phyloP scores from a whole-genome alignment of 2,113 vertebrate genomes.

The Uropsilus gracilis region DNA sequence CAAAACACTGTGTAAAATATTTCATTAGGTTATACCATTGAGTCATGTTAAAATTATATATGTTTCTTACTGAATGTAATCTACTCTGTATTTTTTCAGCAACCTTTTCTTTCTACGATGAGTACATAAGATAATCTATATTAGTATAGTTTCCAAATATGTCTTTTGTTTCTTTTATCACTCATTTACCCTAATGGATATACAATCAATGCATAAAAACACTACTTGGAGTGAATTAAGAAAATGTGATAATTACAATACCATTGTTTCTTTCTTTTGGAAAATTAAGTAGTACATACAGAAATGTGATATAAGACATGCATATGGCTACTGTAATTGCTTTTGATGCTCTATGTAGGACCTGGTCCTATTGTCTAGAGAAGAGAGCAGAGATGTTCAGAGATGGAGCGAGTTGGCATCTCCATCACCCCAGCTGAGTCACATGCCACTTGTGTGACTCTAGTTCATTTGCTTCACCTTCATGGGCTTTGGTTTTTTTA shows the following conservation, averaged over 20 bases:
- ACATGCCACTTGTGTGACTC: not conserved
- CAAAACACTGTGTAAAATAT: conserved; percentile 28
- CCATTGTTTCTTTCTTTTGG: not conserved
- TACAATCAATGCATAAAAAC: not conserved
- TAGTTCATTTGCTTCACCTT: not conserved
- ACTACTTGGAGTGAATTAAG: not conserved
- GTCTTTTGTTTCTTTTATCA: not conserved
- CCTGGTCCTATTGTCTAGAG: not conserved
- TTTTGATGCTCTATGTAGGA: not conserved
- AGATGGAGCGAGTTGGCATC: not conserved
- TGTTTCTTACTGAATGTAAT: not conserved
- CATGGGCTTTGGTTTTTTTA: not conserved
- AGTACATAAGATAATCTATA: not conserved
- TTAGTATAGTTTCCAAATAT: not conserved
- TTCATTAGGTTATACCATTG: not conserved
- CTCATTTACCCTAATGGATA: not conserved
- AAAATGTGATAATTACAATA: not conserved
- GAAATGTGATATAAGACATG: not conserved
- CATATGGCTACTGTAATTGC: not conserved
- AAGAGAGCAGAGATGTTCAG: not conserved
- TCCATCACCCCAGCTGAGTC: not conserved
- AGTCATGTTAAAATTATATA: not conserved
- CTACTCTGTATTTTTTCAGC: not conserved
- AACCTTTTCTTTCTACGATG: not conserved
- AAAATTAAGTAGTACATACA: not conserved